Evolutionary conservation across 2,113 vertebrate species (phyloP).

Genomic region (Corythoichthys intestinalis): DNA sequence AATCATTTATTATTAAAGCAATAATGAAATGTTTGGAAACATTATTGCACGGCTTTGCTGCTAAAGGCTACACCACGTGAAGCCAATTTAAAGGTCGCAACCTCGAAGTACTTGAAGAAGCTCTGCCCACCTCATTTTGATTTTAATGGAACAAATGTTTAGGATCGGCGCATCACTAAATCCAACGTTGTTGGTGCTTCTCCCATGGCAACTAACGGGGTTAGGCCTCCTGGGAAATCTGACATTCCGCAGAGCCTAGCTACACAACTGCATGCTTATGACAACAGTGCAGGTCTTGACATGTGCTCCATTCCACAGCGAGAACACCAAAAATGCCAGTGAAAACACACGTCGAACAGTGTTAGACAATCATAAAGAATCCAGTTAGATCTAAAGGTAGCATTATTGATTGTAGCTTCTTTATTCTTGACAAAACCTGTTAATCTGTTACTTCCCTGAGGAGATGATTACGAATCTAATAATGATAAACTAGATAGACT

Average conservation of each 20-base stretch:
- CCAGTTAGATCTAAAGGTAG: not conserved
- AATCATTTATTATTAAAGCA: not conserved
- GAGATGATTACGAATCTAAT: not conserved
- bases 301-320: slow-evolving; percentile 53
- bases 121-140: slow-evolving; percentile 28
- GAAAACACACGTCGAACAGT: slow-evolving; percentile 28
- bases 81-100: slow-evolving; percentile 7
- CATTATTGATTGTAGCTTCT: not conserved
- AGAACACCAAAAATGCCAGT: slow-evolving; percentile 32
- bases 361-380: slow-evolving; percentile 4
- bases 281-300: slow-evolving; percentile 66
- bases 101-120: not conserved
- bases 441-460: not conserved
- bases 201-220: slow-evolving; percentile 51
- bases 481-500: slow-evolving; percentile 3
- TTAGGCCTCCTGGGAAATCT: slow-evolving; percentile 55
- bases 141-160: slow-evolving; percentile 54
- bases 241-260: slow-evolving; percentile 55
- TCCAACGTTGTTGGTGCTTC: slow-evolving; percentile 41
- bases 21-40: not conserved
- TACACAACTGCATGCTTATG: slow-evolving; percentile 46
- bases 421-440: not conserved
- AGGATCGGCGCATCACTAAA: slow-evolving; percentile 36
- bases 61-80: not conserved
- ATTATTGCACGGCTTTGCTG: not conserved